These are phyloP conservation scores for Amaurobius ferox DNA, from an alignment of 2,888 invertebrate species.

Conservation along the genomic window DNA sequence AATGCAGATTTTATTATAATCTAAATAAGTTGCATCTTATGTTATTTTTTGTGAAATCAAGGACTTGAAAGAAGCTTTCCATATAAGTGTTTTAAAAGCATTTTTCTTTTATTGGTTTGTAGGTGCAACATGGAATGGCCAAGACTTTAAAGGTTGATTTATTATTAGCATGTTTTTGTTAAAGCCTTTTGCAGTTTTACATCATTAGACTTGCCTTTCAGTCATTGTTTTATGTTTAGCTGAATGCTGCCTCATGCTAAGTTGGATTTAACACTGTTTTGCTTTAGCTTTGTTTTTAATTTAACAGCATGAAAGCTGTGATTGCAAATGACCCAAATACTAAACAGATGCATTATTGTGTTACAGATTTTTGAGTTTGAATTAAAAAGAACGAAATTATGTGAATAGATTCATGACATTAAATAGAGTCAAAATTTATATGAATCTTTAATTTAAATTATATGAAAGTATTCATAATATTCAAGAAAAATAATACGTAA, in stretches of 20 bases:
- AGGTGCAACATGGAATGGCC: conserved; percentile 75
- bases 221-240: not conserved
- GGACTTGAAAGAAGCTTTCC: not conserved
- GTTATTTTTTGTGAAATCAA: too few relatives aligned
- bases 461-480: too few relatives aligned
- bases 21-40: too few relatives aligned
- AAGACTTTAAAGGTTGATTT: conserved; percentile 74
- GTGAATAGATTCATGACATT: too few relatives aligned
- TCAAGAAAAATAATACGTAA: too few relatives aligned
- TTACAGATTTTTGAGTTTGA: too few relatives aligned
- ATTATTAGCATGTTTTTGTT: conserved; percentile 60
- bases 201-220: conserved; percentile 11
- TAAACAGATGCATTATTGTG: not conserved
- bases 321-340: conserved; percentile 7
- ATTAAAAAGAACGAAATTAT: too few relatives aligned
- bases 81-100: not conserved
- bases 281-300: not conserved
- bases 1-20: too few relatives aligned
- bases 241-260: not conserved
- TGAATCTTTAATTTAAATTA: too few relatives aligned
- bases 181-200: conserved; percentile 4
- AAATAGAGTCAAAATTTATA: too few relatives aligned
- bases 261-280: not conserved
- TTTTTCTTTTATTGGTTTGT: conserved; percentile 72
- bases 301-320: not conserved